Percentiles rank a stretch among this genome's conserved stretches.
phyloP scores from a whole-genome alignment of 1,140 invertebrate genomes.

The Cherax quadricarinatus region DNA sequence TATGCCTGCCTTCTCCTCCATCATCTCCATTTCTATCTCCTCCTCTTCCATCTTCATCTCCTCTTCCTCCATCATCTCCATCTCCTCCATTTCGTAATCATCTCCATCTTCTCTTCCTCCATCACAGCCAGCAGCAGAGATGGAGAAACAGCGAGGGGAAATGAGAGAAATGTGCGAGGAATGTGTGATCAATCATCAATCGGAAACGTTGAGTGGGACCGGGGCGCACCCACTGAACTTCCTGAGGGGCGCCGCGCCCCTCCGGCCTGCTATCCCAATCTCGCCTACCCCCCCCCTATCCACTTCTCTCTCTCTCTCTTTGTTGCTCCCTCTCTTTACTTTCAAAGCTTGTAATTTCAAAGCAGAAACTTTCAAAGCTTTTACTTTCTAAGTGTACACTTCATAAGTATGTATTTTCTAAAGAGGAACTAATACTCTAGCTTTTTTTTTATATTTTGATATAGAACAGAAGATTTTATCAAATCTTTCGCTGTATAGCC shows the following conservation, averaged over 20 bases:
- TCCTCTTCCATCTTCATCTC: no score
- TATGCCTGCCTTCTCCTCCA: not conserved
- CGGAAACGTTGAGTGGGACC: not conserved
- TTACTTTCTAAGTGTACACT: no score
- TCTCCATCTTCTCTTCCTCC: not conserved
- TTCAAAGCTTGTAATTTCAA: no score
- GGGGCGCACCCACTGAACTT: not conserved
- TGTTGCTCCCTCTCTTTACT: not conserved
- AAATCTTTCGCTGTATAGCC: no score
- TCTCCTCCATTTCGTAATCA: not conserved
- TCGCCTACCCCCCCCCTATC: not conserved
- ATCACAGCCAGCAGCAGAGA: not conserved
- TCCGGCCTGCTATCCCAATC: no score
- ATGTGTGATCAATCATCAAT: not conserved
- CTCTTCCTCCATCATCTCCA: no score
- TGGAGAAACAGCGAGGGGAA: not conserved
- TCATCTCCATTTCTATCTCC: no score
- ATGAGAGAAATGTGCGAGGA: not conserved
- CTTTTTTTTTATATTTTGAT: no score
- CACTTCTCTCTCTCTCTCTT: not conserved
- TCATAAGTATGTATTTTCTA: no score
- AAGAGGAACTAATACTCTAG: no score
- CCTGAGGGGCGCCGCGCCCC: not conserved
- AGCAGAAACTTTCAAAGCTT: no score
- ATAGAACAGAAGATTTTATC: no score